Percentiles rank a stretch among this genome's conserved stretches.
Evolutionary conservation across 2,888 invertebrate genomes (phyloP).

Genomic region (Allophyes oxyacanthae): DNA sequence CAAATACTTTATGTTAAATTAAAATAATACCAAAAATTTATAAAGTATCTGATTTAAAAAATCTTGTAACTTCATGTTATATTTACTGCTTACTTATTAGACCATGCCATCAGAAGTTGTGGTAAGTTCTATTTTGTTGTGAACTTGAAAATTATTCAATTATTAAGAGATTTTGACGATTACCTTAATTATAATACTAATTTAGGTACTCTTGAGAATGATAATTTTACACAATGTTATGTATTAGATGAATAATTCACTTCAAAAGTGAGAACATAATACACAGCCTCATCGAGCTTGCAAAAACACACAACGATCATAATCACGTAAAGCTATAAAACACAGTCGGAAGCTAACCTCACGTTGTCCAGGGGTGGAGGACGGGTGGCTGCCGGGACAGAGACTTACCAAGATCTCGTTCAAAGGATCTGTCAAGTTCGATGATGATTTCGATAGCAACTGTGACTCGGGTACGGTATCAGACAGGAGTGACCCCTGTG

Average conservation of each 20-base stretch:
- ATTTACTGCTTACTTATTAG: slow-evolving; percentile 32
- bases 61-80: slow-evolving; percentile 16
- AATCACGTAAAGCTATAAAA: slow-evolving; percentile 63
- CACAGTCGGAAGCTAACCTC: slow-evolving; percentile 77
- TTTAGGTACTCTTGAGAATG: slow-evolving; percentile 10
- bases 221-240: slow-evolving; percentile 17
- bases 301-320: slow-evolving; percentile 63
- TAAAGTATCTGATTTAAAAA: background rate
- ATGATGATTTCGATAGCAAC: slow-evolving; percentile 87
- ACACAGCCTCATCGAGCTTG: slow-evolving; percentile 68
- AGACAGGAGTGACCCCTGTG: slow-evolving; percentile 81
- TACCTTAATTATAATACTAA: slow-evolving; percentile 22
- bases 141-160: slow-evolving; percentile 23
- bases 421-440: slow-evolving; percentile 85
- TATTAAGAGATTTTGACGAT: slow-evolving; percentile 38
- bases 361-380: slow-evolving; percentile 85
- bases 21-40: too few species aligned
- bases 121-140: slow-evolving; percentile 66
- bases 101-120: slow-evolving; percentile 66
- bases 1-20: slow-evolving; percentile 2
- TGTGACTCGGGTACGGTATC: slow-evolving; percentile 85
- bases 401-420: slow-evolving; percentile 87
- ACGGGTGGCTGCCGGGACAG: slow-evolving; percentile 88
- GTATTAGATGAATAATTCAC: slow-evolving; percentile 33
- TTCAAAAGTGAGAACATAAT: slow-evolving; percentile 47